Evolutionary conservation across 92 coral and sea anemone species (phyloP).

Genomic region (Umimayanthus chanpuru): DNA sequence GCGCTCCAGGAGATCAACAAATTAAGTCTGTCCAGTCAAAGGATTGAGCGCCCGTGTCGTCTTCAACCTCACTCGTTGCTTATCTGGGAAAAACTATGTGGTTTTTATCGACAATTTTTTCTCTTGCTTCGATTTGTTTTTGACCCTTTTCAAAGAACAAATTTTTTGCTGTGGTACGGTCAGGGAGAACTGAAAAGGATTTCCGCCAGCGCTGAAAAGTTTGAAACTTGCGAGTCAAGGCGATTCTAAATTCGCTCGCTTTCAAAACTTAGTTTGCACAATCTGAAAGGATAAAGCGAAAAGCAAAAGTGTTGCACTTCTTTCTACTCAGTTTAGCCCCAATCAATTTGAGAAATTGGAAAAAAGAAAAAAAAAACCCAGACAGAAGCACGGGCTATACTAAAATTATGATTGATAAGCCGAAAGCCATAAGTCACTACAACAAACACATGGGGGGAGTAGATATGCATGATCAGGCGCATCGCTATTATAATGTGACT

Average conservation of each 20-base stretch:
- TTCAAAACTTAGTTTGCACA: slow-evolving; percentile 28
- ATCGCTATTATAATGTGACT: slow-evolving; percentile 31
- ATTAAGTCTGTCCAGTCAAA: slow-evolving; percentile 19
- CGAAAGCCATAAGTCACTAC: not conserved
- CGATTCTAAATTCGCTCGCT: slow-evolving; percentile 22
- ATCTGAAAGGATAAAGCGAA: slow-evolving; percentile 28
- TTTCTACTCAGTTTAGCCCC: slow-evolving; percentile 7
- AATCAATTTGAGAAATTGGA: slow-evolving; percentile 20
- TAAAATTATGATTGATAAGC: slow-evolving; percentile 18
- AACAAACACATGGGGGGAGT: slow-evolving; percentile 19
- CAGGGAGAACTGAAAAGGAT: slow-evolving; percentile 21
- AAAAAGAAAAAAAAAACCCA: not conserved
- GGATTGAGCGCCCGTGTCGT: slow-evolving; percentile 33
- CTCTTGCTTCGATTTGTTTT: slow-evolving; percentile 22
- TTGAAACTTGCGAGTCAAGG: slow-evolving; percentile 17
- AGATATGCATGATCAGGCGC: not conserved
- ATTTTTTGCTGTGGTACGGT: slow-evolving; percentile 29
- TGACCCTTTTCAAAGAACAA: not conserved
- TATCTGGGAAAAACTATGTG: slow-evolving; percentile 26
- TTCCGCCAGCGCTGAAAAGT: slow-evolving; percentile 24
- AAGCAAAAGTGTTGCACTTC: slow-evolving; percentile 31
- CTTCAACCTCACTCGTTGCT: slow-evolving; percentile 8
- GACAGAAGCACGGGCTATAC: not conserved
- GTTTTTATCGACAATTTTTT: slow-evolving; percentile 46
- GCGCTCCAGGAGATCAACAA: slow-evolving; percentile 22